phyloP scores from a whole-genome alignment of 2,797 vertebrate genomes.

The Bryconaethiops microstoma region DNA sequence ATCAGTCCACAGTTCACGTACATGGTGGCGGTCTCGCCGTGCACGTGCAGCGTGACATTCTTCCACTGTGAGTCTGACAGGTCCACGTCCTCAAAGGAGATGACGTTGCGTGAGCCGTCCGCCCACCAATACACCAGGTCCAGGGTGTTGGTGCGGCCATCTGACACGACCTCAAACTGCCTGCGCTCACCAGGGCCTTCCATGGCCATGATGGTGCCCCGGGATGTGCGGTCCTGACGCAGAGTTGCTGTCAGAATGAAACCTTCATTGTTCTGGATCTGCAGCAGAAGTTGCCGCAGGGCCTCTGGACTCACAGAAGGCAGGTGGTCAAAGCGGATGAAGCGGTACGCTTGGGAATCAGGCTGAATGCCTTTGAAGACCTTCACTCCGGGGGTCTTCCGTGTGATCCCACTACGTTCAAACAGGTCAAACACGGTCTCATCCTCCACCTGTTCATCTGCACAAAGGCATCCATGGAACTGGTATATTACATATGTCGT shows the following conservation, averaged over 20 bases:
- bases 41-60: slow-evolving; percentile 92
- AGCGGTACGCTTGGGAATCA: slow-evolving; percentile 85
- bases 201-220: slow-evolving; percentile 90
- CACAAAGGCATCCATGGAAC: background rate
- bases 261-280: slow-evolving; percentile 88
- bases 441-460: slow-evolving; percentile 86
- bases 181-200: slow-evolving; percentile 83
- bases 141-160: slow-evolving; percentile 91
- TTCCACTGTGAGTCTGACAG: slow-evolving; percentile 96
- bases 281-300: slow-evolving; percentile 81
- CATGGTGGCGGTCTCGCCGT: slow-evolving; percentile 89
- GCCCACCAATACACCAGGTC: slow-evolving; percentile 91
- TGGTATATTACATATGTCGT: background rate
- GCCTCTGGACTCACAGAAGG: slow-evolving; percentile 83
- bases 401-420: slow-evolving; percentile 89
- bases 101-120: slow-evolving; percentile 85
- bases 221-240: slow-evolving; percentile 89
- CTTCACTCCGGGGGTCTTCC: slow-evolving; percentile 92
- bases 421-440: slow-evolving; percentile 90
- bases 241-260: slow-evolving; percentile 91
- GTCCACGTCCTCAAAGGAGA: slow-evolving; percentile 95
- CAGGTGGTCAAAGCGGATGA: slow-evolving; percentile 94
- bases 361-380: slow-evolving; percentile 89
- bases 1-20: slow-evolving; percentile 92
- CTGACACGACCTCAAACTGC: slow-evolving; percentile 94